A percentile compares a stretch with the other conserved stretches of the same genome.
Evolutionary conservation across 2,113 vertebrate species (phyloP).

Genomic region (Syrmaticus mikado): DNA sequence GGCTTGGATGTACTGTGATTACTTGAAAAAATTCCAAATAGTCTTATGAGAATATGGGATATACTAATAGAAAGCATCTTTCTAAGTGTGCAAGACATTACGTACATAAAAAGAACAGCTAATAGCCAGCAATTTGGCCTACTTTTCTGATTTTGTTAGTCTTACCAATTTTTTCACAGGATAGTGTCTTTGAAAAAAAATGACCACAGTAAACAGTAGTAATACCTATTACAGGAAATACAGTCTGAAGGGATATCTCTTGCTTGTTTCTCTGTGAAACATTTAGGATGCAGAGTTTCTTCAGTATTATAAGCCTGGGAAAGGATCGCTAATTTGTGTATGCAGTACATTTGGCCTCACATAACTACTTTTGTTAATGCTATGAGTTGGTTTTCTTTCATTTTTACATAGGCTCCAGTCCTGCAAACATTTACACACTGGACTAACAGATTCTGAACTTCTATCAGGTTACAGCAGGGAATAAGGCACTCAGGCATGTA

Average conservation of each 20-base stretch:
- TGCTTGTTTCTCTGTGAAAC: constrained; percentile 14
- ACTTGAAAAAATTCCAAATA: neutral
- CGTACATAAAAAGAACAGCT: neutral
- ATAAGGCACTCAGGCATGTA: constrained; percentile 24
- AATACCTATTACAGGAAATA: neutral
- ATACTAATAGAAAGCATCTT: neutral
- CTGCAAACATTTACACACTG: neutral
- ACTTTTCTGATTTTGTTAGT: neutral
- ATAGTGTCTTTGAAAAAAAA: neutral
- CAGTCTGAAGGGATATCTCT: neutral
- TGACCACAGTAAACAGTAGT: neutral
- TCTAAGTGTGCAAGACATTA: neutral
- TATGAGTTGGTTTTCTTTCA: constrained; percentile 26
- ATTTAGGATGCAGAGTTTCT: neutral
- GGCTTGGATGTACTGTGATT: neutral
- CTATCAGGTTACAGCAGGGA: constrained; percentile 42
- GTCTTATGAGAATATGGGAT: neutral
- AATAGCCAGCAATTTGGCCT: neutral
- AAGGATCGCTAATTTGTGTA: neutral
- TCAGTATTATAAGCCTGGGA: neutral
- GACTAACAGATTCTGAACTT: constrained; percentile 42
- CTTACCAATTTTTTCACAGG: neutral
- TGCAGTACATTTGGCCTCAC: neutral
- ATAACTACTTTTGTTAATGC: constrained; percentile 37
- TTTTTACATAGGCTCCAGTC: constrained; percentile 1